Evolutionary conservation across 2,888 invertebrate species (phyloP).

Genomic region (Oscheius sp.): DNA sequence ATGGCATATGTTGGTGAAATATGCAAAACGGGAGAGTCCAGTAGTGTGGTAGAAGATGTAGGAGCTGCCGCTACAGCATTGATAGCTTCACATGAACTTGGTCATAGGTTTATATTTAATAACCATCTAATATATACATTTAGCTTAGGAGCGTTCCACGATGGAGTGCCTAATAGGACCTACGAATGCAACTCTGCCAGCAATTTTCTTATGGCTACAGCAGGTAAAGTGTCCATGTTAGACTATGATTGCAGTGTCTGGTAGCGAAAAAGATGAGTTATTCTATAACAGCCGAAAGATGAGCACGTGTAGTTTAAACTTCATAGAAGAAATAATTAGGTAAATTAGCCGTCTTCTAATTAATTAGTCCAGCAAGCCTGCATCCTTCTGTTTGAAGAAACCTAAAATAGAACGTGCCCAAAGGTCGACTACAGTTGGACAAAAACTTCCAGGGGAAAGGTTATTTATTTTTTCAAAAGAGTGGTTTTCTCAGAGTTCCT

Average conservation of each 20-base stretch:
- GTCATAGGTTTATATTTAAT: conserved; percentile 54
- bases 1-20: conserved; percentile 69
- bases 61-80: conserved; percentile 67
- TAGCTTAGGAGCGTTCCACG: conserved; percentile 66
- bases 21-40: conserved; percentile 61
- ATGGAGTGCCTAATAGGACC: conserved; percentile 52
- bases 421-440: not conserved
- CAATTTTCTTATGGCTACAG: conserved; percentile 61
- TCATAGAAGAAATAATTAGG: conserved; percentile 34
- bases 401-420: not conserved
- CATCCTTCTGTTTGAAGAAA: conserved; percentile 42
- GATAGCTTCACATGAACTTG: conserved; percentile 68
- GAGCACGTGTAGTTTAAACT: conserved; percentile 39
- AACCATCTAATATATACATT: conserved; percentile 7
- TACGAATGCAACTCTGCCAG: conserved; percentile 50
- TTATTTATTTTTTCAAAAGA: not conserved
- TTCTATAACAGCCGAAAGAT: conserved; percentile 44
- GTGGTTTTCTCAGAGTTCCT: not conserved
- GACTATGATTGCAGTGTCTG: conserved; percentile 14
- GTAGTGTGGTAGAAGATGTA: conserved; percentile 67
- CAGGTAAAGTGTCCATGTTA: conserved; percentile 5
- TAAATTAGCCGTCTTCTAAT: not conserved
- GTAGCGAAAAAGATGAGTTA: conserved; percentile 23
- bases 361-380: conserved; percentile 22
- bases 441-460: conserved; percentile 23